Conservation (phyloP, 2,113 vertebrate species). For the Thinocorus orbignyianus region DNA sequence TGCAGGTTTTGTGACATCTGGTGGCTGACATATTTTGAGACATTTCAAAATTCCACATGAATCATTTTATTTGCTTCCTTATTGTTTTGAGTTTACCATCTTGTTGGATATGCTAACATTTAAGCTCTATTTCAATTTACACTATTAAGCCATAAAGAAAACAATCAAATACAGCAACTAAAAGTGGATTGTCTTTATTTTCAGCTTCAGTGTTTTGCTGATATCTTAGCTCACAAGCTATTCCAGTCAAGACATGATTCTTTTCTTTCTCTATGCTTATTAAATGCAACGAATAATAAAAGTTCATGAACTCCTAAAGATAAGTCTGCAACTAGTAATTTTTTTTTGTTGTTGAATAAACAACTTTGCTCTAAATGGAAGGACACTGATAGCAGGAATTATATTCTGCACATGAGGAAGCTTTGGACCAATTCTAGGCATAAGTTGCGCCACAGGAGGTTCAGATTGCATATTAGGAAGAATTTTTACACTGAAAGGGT, state of each 20-base stretch:
- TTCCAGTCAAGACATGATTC: background rate
- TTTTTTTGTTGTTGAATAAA: background rate
- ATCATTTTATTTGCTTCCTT: conserved; percentile 54
- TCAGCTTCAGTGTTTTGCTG: background rate
- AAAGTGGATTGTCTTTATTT: background rate
- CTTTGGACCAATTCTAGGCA: background rate
- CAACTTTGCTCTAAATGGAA: background rate
- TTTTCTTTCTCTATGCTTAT: background rate
- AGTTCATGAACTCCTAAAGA: background rate
- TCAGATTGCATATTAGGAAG: no score
- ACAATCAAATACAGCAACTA: conserved; percentile 15
- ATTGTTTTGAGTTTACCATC: conserved; percentile 40
- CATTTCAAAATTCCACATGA: conserved; percentile 53
- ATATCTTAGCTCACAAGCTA: background rate
- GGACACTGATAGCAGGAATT: background rate
- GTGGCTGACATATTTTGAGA: conserved; percentile 50
- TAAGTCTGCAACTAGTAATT: background rate
- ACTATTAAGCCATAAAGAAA: conserved; percentile 35
- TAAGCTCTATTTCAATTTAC: conserved; percentile 23
- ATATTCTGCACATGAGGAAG: background rate
- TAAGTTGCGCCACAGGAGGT: no score
- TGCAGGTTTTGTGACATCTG: conserved; percentile 61
- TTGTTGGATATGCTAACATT: conserved; percentile 38
- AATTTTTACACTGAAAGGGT: no score
- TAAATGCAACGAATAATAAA: conserved; percentile 7